Percentiles rank a stretch among this genome's conserved stretches.
Conservation (phyloP, 2,888 invertebrate genomes). For the Sericinus montela region DNA sequence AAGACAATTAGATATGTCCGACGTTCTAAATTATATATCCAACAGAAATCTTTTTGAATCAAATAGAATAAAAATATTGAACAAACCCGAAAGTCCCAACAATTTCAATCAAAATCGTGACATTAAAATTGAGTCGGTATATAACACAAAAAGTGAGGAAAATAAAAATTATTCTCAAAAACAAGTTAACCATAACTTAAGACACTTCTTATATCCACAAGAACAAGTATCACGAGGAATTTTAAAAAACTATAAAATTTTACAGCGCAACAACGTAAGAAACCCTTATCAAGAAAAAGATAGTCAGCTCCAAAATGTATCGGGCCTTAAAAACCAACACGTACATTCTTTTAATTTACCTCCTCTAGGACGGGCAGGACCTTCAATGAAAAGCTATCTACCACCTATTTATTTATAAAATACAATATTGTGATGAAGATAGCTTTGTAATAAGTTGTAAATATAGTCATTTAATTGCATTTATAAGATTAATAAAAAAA, state of each 20-base stretch:
- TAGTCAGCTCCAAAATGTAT: slow-evolving; percentile 41
- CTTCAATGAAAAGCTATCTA: slow-evolving; percentile 62
- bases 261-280: slow-evolving; percentile 55
- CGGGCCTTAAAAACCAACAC: slow-evolving; percentile 46
- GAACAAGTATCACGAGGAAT: slow-evolving; percentile 56
- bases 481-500: too few relatives aligned
- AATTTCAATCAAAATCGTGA: slow-evolving; percentile 38
- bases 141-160: slow-evolving; percentile 32
- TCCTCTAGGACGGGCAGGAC: slow-evolving; percentile 67
- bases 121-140: slow-evolving; percentile 25
- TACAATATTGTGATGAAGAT: slow-evolving; percentile 26
- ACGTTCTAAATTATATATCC: slow-evolving; percentile 57
- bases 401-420: slow-evolving; percentile 59
- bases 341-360: slow-evolving; percentile 47
- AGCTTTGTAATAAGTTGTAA: too few relatives aligned
- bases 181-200: slow-evolving; percentile 33
- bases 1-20: slow-evolving; percentile 46
- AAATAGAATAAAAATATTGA: slow-evolving; percentile 50
- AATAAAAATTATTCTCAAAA: slow-evolving; percentile 28
- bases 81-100: slow-evolving; percentile 30
- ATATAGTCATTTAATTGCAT: too few relatives aligned
- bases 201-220: slow-evolving; percentile 36
- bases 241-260: slow-evolving; percentile 68
- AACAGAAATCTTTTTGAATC: slow-evolving; percentile 65
- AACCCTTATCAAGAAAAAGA: slow-evolving; percentile 38